Evolutionary conservation across 2,888 invertebrate species (phyloP), one percentile per base, ranked within the genome.

Genomic region (Ophonus ardosiacus): DNA sequence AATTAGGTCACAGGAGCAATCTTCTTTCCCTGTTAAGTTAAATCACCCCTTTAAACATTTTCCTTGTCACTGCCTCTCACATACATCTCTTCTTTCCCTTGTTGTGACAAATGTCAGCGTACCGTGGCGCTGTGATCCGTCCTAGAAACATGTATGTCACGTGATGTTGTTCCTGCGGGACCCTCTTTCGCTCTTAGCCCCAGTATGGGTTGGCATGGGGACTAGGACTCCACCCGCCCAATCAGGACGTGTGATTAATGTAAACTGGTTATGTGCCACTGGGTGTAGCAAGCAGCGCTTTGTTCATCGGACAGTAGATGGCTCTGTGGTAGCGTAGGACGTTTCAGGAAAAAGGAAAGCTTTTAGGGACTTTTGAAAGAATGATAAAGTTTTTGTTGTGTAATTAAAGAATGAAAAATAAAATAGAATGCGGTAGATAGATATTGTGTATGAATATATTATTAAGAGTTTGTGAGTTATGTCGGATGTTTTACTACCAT

Each of bases 81-180:
- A 68, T 31, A n/a, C 31, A 38, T 21, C 74, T 74, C 78, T 78
- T 78, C 78, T 78, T 78, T 10, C 78, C n/a, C 57, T 24, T 78
- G 56, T 78, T 57, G 83, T 76, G 83, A 83, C 83, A 76, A 83
- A 83, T 83, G 83, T 83, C 83, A 83, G 21, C 57, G 76, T 59
- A 76, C 74, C 71, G 38, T 38, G 59, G 59, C 74, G 40, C 21
- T 74, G 76, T 83, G 74, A 83, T 83, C 74, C 76, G 15, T 83
- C 83, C 57, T 71, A 51, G 82, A 17, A 71, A 61, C 83, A 76
- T 83, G 83, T 83, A 83, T 83, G 83, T 74, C 82, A 82, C 68
- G 71, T 57, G 51, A 56, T 82, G 82, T 82, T 83, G 76, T 31
- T 83, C 83, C 83, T 57, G 7, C 40, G 83, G 83, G 74, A 83